Evolutionary conservation across 2,888 invertebrate genomes (phyloP), one percentile per base, ranked within the genome.

Genomic region (Morpho achilles): DNA sequence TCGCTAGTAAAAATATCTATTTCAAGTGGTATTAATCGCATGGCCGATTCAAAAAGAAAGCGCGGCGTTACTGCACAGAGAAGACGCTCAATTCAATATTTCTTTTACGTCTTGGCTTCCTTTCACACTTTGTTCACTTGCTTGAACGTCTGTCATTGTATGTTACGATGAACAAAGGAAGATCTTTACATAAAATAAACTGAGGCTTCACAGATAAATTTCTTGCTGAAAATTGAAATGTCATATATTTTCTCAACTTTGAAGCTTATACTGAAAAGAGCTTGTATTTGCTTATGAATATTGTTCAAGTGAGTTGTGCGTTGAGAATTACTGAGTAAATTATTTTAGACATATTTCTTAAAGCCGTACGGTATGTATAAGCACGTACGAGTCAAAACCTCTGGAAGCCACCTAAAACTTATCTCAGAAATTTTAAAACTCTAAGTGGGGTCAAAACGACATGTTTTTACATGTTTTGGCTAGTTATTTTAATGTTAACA

Each of bases 91-190:
- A 59, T 62, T 56, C 53, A 59, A 59, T 59, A 59, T 59, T 62
- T 62, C 59, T 56, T 62, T 59, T 56, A 50, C 59, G 53, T 47
- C 56, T 59, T 53, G 42, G 56, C 54, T 54, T 54, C 48, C 59
- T 62, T 59, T 62, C 59, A 59, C 62, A 62, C 62, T 59, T 59
- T 59, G 59, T 59, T 62, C 62, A 62, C 59, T 62, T 59, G 62
- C 45, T 48, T 56, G 47, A 56, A 59, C 53, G 56, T 59, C 56
- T 62, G 62, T 62, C 62, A 59, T 53, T 54, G 53, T 59, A 56
- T 53, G 59, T 59, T 53, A 59, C 59, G 53, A 53, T 56, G 61
- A 59, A 59, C 61, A 59, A 56, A 59, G 42, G 50, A 16, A 53
- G 49, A 7, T 59, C 61, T 61, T 62, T 53, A 54, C 54, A 39